Evolutionary conservation across 2,888 invertebrate species (phyloP), one percentile per base, ranked within the genome.

Genomic region (Schizaphis graminum): DNA sequence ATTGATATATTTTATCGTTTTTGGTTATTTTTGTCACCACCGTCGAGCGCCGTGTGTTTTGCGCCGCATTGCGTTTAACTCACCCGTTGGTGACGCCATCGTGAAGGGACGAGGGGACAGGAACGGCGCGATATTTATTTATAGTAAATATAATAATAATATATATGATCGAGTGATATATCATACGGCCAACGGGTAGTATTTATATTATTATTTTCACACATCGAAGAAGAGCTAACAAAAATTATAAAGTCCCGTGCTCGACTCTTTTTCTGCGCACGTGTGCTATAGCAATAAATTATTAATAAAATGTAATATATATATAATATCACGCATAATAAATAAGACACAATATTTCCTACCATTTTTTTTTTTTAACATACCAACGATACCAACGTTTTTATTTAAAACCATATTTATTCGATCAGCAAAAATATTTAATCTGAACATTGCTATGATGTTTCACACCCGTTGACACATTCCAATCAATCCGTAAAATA

Each of bases 181-280:
- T 77, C 53, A 53, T 77, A 41, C 77, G 35, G 21, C 77, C 77
- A 77, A 77, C 35, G 77, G 77, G 35, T 77, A 77, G 77, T 77
- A 77, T 77, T 77, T 35, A 77, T 77, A 77, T 77, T 35, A 77
- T 77, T 77, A 77, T 77, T 77, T 47, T 87, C 87, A 87, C 87
- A 87, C 87, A 28, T 87, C 87, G 87, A 47, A 44, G 44, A 5
- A 47, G 77, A 77, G 21, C 77, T 77, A 77, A 77, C 77, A 21
- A 77, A 77, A 77, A 77, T 77, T 77, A 77, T 21, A 77, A 77
- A 35, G 35, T 77, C 77, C 21, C 77, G 77, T 77, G 77, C 77
- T 77, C 35, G 35, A 77, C 35, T 77, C 21, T 35, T 77, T 77
- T 77, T 77, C 77, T 77, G 77, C 77, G 21, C 77, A 77, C 77